These are phyloP conservation scores for Dolichomitus sp. DNA, from an alignment of 2,888 invertebrate genomes.

Conservation along the genomic window DNA sequence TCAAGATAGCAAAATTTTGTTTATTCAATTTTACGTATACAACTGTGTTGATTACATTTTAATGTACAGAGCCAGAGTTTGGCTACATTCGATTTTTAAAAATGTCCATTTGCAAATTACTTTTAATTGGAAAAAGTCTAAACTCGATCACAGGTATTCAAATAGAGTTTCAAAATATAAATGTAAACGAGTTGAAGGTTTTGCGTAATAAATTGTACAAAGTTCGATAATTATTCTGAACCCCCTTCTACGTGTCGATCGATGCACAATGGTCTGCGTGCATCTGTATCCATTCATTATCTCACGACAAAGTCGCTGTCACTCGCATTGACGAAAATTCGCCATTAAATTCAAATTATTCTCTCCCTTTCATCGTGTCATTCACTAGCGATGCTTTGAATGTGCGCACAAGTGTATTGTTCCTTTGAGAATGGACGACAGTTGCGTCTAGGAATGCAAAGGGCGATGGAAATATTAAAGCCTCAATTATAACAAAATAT, in stretches of 20 bases:
- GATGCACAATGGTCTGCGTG: neutral
- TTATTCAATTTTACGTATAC: too few relatives aligned
- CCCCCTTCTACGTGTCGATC: neutral
- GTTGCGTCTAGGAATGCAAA: slow-evolving; percentile 1
- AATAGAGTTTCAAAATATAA: neutral
- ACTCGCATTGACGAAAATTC: slow-evolving; percentile 1
- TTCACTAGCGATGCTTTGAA: slow-evolving; percentile 21
- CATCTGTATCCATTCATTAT: neutral
- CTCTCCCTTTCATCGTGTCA: slow-evolving; percentile 10
- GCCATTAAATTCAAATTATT: neutral
- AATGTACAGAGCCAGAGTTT: neutral
- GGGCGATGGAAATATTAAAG: neutral
- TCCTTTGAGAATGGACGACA: slow-evolving; percentile 16
- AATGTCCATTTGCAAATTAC: neutral
- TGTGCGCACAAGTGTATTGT: slow-evolving; percentile 18
- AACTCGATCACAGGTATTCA: neutral
- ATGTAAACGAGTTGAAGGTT: neutral
- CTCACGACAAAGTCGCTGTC: slow-evolving; percentile 7
- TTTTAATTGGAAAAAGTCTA: neutral
- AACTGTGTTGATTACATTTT: too few relatives aligned
- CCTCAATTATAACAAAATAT: neutral
- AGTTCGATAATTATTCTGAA: neutral
- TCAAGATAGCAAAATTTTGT: too few relatives aligned
- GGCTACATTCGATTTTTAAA: neutral
- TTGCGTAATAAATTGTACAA: neutral